Evolutionary conservation across 2,888 invertebrate genomes (phyloP), one percentile per base, ranked within the genome.

Genomic region (Penaeus monodon): DNA sequence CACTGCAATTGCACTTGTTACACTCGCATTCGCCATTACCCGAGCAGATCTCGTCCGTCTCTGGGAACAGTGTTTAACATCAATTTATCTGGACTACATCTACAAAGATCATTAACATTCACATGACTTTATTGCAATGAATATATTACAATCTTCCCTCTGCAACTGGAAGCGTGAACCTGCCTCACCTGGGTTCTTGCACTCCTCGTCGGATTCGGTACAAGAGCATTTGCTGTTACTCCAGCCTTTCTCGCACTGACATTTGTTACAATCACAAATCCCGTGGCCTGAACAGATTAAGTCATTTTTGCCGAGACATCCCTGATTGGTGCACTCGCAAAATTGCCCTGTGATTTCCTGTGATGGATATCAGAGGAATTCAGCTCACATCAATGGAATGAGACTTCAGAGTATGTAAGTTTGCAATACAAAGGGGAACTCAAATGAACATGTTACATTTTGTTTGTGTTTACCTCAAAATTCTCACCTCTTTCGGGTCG

Each of bases 21-120:
- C 99, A 99, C 73, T 95, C 95, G 92, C 99, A 99, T 85, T 94
- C 94, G 3, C 99, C 99, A 92, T 97, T 95, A 0, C 96, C 97
- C 86, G 96, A 96, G 92, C 98, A 98, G 78, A 96, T 93, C 91
- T 94, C 93, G 87, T 95, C 96, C 93, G 95, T 95, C 93, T 95
- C 93, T 93, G 66, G 94, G 92, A 79, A 1, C 12, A 73, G 17
- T 57, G 24, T 8, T 29, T 29, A 29, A 4, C 29, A 78, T 74
- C 24, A 29, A 29, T 78, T 29, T 76, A 78, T 57, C 57, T 57
- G 57, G 17, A 57, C 17, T 17, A 57, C 57, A 44, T 57, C 57
- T 20, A 57, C 1, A 57, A 57, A 57, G 57, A 57, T 44, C 10
- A 44, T 44, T 44, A 0, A 1, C 6, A 10, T 44, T 44, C 10